Evolutionary conservation across 2,797 vertebrate species (phyloP).

Genomic region (Trematomus bernacchii): DNA sequence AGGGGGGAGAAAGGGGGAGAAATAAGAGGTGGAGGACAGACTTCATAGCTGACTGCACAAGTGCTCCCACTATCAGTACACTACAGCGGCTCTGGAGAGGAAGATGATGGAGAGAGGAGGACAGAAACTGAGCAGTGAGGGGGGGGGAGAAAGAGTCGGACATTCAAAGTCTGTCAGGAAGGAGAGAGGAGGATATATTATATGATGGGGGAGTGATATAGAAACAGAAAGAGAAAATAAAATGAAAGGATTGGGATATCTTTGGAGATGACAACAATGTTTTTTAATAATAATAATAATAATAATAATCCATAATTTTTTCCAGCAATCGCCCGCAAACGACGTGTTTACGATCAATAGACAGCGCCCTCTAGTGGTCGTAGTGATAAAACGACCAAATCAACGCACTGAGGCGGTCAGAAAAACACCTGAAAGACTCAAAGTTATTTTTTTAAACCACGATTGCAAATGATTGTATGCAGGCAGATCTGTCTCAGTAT

Average conservation of each 20-base stretch:
- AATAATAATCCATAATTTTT: no score
- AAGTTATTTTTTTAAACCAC: no score
- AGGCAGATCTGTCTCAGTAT: no score
- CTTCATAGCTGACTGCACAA: slow-evolving; percentile 71
- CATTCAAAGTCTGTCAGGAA: neutral
- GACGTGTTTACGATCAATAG: neutral
- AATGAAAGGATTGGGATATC: neutral
- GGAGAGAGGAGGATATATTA: neutral
- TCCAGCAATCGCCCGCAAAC: neutral
- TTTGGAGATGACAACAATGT: neutral
- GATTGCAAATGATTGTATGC: no score
- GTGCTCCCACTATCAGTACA: slow-evolving; percentile 66
- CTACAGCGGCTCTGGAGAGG: slow-evolving; percentile 76
- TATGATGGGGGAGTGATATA: neutral
- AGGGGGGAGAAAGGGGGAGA: slow-evolving; percentile 71
- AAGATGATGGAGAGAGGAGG: slow-evolving; percentile 56
- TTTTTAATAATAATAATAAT: no score
- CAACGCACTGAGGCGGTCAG: no score
- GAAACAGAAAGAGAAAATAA: neutral
- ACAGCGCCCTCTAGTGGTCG: neutral
- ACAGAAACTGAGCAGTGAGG: neutral
- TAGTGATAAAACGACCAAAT: no score
- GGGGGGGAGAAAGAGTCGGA: neutral
- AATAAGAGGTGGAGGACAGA: slow-evolving; percentile 42
- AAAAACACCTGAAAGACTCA: no score